Evolutionary conservation across 2,113 vertebrate genomes (phyloP), one percentile per base, ranked within the genome.

Genomic region (Lanius ludovicianus): DNA sequence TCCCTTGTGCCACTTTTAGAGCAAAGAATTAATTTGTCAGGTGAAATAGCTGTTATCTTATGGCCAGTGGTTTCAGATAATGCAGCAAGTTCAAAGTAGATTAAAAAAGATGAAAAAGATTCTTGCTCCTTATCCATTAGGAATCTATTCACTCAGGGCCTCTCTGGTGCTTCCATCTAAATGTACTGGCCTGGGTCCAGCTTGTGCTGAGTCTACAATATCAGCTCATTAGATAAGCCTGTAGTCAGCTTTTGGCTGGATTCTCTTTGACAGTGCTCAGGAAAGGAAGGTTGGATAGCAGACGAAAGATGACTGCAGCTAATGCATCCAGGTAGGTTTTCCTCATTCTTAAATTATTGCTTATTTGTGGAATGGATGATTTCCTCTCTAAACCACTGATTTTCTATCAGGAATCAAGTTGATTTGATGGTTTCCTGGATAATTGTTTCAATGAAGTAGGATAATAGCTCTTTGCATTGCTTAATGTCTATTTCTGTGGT

Each of bases 221-320:
- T 87, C 68, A 89, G 77, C 62, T 85, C 91, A 84, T 94, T 93
- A 93, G 89, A 77, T 57, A 91, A 92, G 65, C 49, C 73, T 91
- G 87, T 2, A 95, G 94, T 94, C 94, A 97, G 96, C 93, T 93
- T 69, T 92, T 97, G 93, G 95, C 81, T 64, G 79, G 59, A 33
- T 53, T 65, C 41, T 83, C 85, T 37, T 47, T 1, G 18, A 67
- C 49, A 53, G 44, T 25, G 77, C 81, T 87, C 78, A 55, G 69
- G 71, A 88, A 89, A 78, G 56, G 46, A 7, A 87, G 65, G 16
- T 52, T 76, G 71, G 65, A 69, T 31, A 87, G 44, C 13, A 81
- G 53, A 73, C 84, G 80, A 87, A 87, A 84, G 91, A 95, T 87
- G 74, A 71, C 69, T 62, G 64, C 11, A 79, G 52, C 74, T 95